Conservation (phyloP, 1,140 invertebrate genomes). For the Drosophila pruinosa region DNA sequence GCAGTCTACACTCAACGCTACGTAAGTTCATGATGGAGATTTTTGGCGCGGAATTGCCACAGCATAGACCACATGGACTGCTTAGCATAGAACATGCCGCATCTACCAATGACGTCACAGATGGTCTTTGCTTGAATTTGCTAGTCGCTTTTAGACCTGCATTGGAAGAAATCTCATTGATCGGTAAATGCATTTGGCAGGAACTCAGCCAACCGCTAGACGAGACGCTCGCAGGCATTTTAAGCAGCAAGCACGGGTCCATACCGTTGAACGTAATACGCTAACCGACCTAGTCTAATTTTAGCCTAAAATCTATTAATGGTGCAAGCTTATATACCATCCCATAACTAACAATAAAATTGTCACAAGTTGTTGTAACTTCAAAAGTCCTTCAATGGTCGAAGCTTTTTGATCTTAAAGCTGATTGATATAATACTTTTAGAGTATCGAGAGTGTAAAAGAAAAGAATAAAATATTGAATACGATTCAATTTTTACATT, state of each 20-base stretch:
- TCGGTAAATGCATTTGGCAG: conserved; percentile 95
- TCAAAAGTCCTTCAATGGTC: no score
- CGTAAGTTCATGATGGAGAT: conserved; percentile 96
- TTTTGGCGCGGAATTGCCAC: conserved; percentile 93
- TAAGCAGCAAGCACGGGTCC: conserved; percentile 89
- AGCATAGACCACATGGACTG: conserved; percentile 92
- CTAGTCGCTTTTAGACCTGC: conserved; percentile 93
- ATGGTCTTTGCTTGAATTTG: conserved; percentile 92
- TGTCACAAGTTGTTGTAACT: conserved; percentile 22
- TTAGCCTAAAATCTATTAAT: conserved; percentile 39
- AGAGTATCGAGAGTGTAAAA: no score
- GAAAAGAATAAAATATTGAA: background rate
- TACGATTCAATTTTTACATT: background rate
- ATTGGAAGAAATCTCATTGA: conserved; percentile 91
- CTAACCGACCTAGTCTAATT: conserved; percentile 78
- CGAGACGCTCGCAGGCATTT: conserved; percentile 86
- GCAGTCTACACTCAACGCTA: conserved; percentile 93
- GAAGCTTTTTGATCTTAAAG: no score
- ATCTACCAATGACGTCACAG: conserved; percentile 82
- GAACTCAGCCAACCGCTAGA: conserved; percentile 89
- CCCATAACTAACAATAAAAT: conserved; percentile 12
- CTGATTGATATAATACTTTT: background rate
- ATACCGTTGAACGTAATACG: conserved; percentile 92
- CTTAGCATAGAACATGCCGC: conserved; percentile 86
- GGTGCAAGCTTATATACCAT: conserved; percentile 60